These are phyloP conservation scores for Brotogeris chrysoptera DNA, from an alignment of 2,797 vertebrate species.

Conservation along the genomic window DNA sequence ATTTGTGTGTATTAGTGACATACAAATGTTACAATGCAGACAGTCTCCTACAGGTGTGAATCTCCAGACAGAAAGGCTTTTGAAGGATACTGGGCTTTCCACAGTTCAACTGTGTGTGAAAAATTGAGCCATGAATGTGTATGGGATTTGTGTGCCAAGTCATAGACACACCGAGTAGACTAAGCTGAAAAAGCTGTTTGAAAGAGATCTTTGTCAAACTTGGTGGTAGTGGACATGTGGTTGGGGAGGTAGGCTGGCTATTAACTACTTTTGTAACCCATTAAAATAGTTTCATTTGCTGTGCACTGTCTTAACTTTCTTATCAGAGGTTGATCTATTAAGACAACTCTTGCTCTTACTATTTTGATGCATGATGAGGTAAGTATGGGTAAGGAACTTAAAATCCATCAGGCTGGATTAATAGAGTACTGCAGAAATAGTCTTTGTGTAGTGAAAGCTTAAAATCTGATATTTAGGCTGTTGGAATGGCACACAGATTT, in stretches of 20 bases:
- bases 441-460: neutral
- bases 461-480: neutral
- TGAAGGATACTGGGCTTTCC: neutral
- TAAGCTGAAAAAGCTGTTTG: neutral
- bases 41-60: neutral
- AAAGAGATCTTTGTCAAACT: neutral
- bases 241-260: neutral
- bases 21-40: neutral
- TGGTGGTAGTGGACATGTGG: neutral
- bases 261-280: neutral
- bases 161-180: neutral
- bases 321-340: neutral
- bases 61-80: neutral
- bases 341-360: neutral
- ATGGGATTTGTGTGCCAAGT: neutral
- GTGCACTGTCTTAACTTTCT: slow-evolving; percentile 40
- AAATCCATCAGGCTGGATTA: neutral
- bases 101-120: neutral
- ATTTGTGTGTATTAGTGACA: neutral
- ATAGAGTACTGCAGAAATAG: neutral
- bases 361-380: slow-evolving; percentile 29
- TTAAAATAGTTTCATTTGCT: slow-evolving; percentile 48
- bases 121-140: neutral
- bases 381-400: slow-evolving; percentile 57
- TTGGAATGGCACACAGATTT: neutral